Conservation (phyloP, 2,113 vertebrate genomes). For the Sus scrofa region DNA sequence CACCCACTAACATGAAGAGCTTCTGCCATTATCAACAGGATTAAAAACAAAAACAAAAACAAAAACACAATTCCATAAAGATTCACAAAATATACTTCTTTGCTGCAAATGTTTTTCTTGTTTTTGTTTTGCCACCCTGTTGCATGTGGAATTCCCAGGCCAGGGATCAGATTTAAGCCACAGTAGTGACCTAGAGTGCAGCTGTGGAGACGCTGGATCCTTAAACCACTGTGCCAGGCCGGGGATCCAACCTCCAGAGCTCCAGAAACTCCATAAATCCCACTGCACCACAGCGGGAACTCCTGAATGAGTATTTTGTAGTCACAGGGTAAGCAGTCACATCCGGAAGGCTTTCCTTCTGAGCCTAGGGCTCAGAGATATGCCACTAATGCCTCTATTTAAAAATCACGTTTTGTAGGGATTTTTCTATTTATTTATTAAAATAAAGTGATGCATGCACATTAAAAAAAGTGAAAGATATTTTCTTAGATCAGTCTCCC, state of each 20-base stretch:
- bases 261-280: no score
- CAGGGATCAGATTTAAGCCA: no score
- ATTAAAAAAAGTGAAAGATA: not conserved
- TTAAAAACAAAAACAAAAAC: no score
- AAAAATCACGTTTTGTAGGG: slow-evolving; percentile 13
- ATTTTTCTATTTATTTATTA: slow-evolving; percentile 5
- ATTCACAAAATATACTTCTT: not conserved
- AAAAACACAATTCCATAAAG: not conserved
- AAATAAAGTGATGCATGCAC: not conserved
- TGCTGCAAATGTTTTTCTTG: not conserved
- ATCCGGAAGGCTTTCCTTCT: not conserved
- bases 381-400: not conserved
- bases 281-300: no score
- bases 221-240: no score
- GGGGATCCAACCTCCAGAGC: no score
- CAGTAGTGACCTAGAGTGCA: no score
- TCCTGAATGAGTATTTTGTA: not conserved
- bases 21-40: not conserved
- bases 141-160: no score
- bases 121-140: no score
- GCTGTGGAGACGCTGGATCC: no score
- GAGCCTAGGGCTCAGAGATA: not conserved
- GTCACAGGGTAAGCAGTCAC: not conserved
- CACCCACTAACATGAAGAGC: not conserved
- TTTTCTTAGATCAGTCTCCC: not conserved